phyloP scores from a whole-genome alignment of 1,140 invertebrate species.

The Anastrepha obliqua region DNA sequence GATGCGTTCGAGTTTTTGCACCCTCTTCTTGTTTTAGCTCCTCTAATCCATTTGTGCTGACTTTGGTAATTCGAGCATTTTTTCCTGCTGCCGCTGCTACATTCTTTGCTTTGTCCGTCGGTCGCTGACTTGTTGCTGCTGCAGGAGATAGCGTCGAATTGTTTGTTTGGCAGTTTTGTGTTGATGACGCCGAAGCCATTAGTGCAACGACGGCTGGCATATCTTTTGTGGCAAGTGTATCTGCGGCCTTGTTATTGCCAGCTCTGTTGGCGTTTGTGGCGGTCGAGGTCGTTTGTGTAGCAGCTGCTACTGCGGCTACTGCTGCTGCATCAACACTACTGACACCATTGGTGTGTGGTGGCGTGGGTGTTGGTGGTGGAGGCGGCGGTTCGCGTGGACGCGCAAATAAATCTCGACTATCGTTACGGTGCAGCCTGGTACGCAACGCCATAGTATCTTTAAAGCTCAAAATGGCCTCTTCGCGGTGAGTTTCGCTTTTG shows the following conservation, averaged over 20 bases:
- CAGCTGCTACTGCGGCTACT: not conserved
- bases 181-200: not conserved
- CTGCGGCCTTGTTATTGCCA: conserved; percentile 39
- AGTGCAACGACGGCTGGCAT: conserved; percentile 9
- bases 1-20: conserved; percentile 37
- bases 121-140: conserved; percentile 25
- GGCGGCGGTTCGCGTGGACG: conserved; percentile 74
- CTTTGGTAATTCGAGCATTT: conserved; percentile 25
- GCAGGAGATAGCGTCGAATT: conserved; percentile 4
- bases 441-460: conserved; percentile 87
- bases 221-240: conserved; percentile 11
- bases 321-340: not conserved
- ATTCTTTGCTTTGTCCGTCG: conserved; percentile 25
- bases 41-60: conserved; percentile 47
- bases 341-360: conserved; percentile 36
- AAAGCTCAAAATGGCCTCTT: conserved; percentile 76
- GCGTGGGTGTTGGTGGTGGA: conserved; percentile 64
- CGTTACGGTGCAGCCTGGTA: conserved; percentile 78
- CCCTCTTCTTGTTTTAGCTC: not conserved
- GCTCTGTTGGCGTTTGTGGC: conserved; percentile 27
- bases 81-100: not conserved
- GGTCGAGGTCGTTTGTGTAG: conserved; percentile 37
- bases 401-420: conserved; percentile 78
- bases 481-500: conserved; percentile 41
- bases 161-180: conserved; percentile 52